Evolutionary conservation across 2,113 vertebrate species (phyloP), one percentile per base, ranked within the genome.

Genomic region (Ceratotherium simum): DNA sequence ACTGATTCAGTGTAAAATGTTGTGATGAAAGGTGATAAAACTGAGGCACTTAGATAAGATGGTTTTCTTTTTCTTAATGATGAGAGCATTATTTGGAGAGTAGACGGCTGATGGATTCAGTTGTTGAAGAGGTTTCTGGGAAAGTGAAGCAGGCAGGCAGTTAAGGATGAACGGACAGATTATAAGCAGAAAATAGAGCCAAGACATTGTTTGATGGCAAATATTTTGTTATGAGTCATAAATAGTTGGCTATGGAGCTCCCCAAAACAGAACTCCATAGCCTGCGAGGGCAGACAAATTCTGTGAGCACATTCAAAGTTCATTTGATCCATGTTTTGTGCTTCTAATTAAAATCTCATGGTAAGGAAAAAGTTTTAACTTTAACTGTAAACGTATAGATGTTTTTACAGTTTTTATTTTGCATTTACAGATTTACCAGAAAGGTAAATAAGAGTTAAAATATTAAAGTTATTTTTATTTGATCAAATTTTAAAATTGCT

Each of bases 331-430:
- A 17, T 73, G 25, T 56, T 94, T 97, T 90, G 48, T 86, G 29
- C 73, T 92, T 92, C 27, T 87, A 90, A 82, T 94, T 87, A 87
- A 92, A 92, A 88, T 83, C 16, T 60, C 36, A 78, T 90, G 18
- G 12, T 80, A 87, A 39, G 31, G 51, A 93, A 91, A 86, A 69
- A 42, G 25, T 73, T 73, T 93, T 81, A 70, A 62, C 80, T 72
- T 97, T 70, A 78, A 92, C 46, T 75, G 33, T 87, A 69, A 83
- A 83, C 51, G 20, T 76, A 31, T 67, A 86, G 64, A 81, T 54
- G 25, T 58, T 90, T 94, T 87, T 72, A 80, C 5, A 46, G 39
- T 60, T 94, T 94, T 91, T 93, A 89, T 89, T 72, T 91, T 83
- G n/a, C 58, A 20, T 76, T 94, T 91, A 54, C 1, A 62, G 25